Evolutionary conservation across 2,888 invertebrate species (phyloP).

Genomic region (Megaustenia siamemsis): DNA sequence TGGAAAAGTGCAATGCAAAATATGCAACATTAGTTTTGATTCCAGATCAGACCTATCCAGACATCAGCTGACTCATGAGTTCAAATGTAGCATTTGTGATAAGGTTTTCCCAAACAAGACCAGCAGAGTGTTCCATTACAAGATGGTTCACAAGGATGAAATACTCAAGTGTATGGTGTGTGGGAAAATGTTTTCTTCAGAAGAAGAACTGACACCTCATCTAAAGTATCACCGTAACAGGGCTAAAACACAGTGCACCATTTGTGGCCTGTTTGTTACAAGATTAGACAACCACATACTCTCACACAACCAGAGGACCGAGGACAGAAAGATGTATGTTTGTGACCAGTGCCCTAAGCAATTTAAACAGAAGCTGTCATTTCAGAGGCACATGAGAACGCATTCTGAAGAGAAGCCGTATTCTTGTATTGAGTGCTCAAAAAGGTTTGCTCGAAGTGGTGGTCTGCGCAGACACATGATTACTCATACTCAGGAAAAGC

Average conservation of each 20-base stretch:
- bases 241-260: constrained; percentile 39
- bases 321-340: constrained; percentile 22
- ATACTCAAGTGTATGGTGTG: constrained; percentile 55
- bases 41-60: constrained; percentile 25
- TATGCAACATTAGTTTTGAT: constrained; percentile 29
- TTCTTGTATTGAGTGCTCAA: constrained; percentile 55
- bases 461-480: constrained; percentile 52
- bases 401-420: constrained; percentile 56
- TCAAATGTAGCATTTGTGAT: constrained; percentile 52
- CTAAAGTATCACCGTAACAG: constrained; percentile 46
- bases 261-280: constrained; percentile 40
- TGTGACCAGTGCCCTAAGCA: constrained; percentile 57
- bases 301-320: constrained; percentile 13
- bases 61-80: constrained; percentile 39
- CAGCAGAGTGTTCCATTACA: constrained; percentile 54
- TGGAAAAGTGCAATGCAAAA: constrained; percentile 41
- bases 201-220: constrained; percentile 53
- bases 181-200: constrained; percentile 47
- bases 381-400: constrained; percentile 50
- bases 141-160: constrained; percentile 56
- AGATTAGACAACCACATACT: constrained; percentile 41
- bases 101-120: constrained; percentile 57
- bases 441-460: constrained; percentile 54
- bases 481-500: constrained; percentile 55
- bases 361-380: constrained; percentile 48